Base-by-base conservation (phyloP, 2,113 vertebrate genomes). In the Ophiodon elongatus region DNA sequence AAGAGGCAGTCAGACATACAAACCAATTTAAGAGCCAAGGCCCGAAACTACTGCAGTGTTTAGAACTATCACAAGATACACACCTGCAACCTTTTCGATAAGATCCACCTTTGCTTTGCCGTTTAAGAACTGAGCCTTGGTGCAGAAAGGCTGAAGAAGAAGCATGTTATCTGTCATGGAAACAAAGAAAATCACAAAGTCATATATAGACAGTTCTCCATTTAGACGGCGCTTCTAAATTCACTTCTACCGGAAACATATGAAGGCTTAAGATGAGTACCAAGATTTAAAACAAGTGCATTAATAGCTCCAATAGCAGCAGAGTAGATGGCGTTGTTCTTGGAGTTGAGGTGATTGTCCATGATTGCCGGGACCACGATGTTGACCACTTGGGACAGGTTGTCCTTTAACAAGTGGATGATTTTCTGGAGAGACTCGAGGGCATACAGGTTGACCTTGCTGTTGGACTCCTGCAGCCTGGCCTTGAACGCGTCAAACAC, bases 311-410 rank as follows among this genome's bases (percentile, higher is more conserved):
- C 96, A 3, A 95, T 95, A 71, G 98, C 97, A 78, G 97, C 97
- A 66, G 94, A 89, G 67, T 96, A 98, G 92, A 99, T 96, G 82
- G 95, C 95, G 69, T 95, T 96, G 79, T 97, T 98, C 94, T 97
- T 98, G 39, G 98, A 99, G 94, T 99, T 99, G 52, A 99, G 96
- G 92, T 99, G 98, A 94, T 97, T 99, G 94, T 99, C 97, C 31
- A 99, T 97, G 3, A 98, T 93, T 66, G 97, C 97, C 19, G 98
- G 98, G 84, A 99, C 93, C 1, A 99, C 83, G 93, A 98, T 95
- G 89, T 98, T 96, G 88, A 99, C 95, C 75, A 98, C 95, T 31
- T 96, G 97, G 27, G 96, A 95, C 4, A 98, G 85, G 45, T 94
- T 94, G 88, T 98, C 96, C 66, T 95, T 96, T 85, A 99, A 93